Base-by-base conservation (phyloP, 2,888 invertebrate genomes). In the Lithophane semibrunnea region DNA sequence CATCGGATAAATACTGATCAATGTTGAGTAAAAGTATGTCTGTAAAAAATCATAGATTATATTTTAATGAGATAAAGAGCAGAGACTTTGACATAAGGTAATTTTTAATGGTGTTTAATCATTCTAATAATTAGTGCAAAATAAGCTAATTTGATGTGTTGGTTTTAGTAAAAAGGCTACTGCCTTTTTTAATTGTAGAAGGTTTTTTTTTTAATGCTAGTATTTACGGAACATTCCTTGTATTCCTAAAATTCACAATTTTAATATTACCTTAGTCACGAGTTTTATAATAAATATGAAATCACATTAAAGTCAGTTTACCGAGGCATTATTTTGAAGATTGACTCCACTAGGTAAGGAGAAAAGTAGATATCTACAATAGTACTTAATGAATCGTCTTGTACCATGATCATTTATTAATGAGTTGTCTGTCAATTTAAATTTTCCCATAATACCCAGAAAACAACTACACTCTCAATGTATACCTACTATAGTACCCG, bases 1-100 rank as follows among this genome's bases (percentile, higher is more conserved):
- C 73, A 24, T 56, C 24, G 24, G 73, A 78, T 71, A 82, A 44
- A 65, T 68, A 82, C 29, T 78, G 73, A 64, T 74, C 67, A 67
- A 82, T 73, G 63, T 16, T 71, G 54, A 56, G 54, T 78, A 64
- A 78, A 12, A 82, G 29, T 49, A 63, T 52, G 63, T 82, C 82
- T 82, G 83, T 68, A 82, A 82, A 63, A 82, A 78, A 76, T 37
- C 37, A 73, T 49, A 77, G 24, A 54, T 47, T 49, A 47, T 16
- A 64, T 54, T 79, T 63, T 8, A 58, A 37, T 29, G 18, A 47
- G 8, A 65, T 52, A 29, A 21, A 64, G 47, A 7, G 16, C 2
- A 16, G 3, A 49, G 2, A 56, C 8, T 63, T 52, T 52, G 29
- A 29, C 1, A n/a, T 16, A 64, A 29, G 5, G 3, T 13, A 16